Base-by-base conservation (phyloP, 1,140 invertebrate species). In the Conus betulinus region DNA sequence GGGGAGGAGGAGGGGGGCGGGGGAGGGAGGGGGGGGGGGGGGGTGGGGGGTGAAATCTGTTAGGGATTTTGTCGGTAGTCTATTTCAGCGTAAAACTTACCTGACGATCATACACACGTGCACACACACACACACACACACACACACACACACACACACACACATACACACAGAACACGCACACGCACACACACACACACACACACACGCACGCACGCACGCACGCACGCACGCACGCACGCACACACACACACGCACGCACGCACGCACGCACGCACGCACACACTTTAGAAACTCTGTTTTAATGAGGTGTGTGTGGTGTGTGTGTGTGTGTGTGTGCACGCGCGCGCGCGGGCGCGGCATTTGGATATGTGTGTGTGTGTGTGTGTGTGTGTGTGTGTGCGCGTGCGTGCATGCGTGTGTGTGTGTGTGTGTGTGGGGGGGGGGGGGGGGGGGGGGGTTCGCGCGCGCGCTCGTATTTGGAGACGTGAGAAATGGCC, bases 121-220 rank as follows among this genome's bases (percentile, higher is more conserved):
- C 78, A 81, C 78, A 81, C 78, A 81, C 78, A 81, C 78, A 81
- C 78, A 81, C 78, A 51, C 78, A 81, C 78, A 51, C 78, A 81
- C 78, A 51, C 78, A 81, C 78, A 51, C 78, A 79, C 78, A 79
- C 78, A 79, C 78, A 79, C 78, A 79, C 78, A 79, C 78, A 39
- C 81, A 82, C 81, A 82, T 52, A 63, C 82, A 84, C 82, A 27
- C 82, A 63, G 55, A 25, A 63, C 82, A 63, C 57, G 53, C 55
- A 63, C 82, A n/a, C n/a, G 20, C 82, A 25, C 57, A 84, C 81
- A 55, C 81, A 82, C 51, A 82, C 53, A 55, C 51, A 51, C 78
- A 52, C 78, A 39, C 25, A 79, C 51, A 55, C 53, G 20, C 51
- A 23, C 13, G 55, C 52, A 25, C 27, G 63, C 57, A 25, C 20